phyloP scores from a whole-genome alignment of 2,888 invertebrate genomes.

The Therioaphis trifolii region DNA sequence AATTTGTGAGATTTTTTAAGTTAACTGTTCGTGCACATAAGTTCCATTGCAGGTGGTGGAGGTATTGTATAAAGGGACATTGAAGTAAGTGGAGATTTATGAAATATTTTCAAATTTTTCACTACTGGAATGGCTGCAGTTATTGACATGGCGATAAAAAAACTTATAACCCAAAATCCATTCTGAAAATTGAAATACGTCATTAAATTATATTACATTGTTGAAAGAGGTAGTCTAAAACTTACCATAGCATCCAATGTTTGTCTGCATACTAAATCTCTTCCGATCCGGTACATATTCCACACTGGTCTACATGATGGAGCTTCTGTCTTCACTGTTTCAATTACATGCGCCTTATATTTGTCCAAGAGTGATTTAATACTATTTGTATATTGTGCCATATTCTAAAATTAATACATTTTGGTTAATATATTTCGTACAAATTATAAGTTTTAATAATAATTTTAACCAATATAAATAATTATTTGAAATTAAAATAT shows the following conservation, averaged over 20 bases:
- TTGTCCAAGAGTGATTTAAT: conserved; percentile 44
- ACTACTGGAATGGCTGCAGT: conserved; percentile 53
- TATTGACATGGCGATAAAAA: conserved; percentile 50
- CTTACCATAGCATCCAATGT: conserved; percentile 43
- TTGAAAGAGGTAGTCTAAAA: neutral
- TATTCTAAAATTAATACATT: conserved; percentile 14
- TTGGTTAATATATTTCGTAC: no score
- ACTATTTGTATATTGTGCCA: conserved; percentile 38
- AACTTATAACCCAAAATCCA: conserved; percentile 57
- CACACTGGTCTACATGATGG: conserved; percentile 56
- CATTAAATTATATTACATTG: neutral
- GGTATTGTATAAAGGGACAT: conserved; percentile 56
- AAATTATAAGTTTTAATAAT: no score
- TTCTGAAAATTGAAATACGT: conserved; percentile 40
- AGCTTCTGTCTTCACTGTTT: conserved; percentile 23
- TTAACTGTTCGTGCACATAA: conserved; percentile 49
- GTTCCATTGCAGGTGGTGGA: conserved; percentile 49
- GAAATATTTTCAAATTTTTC: conserved; percentile 57
- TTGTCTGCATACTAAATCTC: conserved; percentile 55
- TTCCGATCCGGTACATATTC: conserved; percentile 56
- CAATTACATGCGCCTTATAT: conserved; percentile 46
- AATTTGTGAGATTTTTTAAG: neutral
- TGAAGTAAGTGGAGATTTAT: conserved; percentile 47
- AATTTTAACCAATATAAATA: no score
- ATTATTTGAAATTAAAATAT: no score